Percentiles rank a stretch among this genome's conserved stretches.
phyloP scores from a whole-genome alignment of 2,797 vertebrate species.

The Microcaecilia unicolor region DNA sequence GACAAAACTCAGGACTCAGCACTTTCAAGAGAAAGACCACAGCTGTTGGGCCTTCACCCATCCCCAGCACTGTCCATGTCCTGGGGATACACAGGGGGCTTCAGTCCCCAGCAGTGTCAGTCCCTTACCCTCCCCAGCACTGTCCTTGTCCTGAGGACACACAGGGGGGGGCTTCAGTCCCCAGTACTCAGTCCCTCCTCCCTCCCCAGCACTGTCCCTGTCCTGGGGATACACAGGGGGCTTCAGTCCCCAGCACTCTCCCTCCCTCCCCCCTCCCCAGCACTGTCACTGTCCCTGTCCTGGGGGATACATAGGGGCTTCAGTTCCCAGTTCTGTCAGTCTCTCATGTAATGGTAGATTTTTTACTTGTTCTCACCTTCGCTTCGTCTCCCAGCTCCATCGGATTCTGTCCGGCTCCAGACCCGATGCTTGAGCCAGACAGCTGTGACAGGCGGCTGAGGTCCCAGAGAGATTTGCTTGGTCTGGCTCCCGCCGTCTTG shows the following conservation, averaged over 20 bases:
- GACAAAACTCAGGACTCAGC: too few relatives aligned
- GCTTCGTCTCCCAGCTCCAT: slow-evolving; percentile 14
- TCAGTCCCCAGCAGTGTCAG: too few relatives aligned
- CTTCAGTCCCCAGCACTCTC: too few relatives aligned
- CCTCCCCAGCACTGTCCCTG: too few relatives aligned
- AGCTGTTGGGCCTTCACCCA: too few relatives aligned
- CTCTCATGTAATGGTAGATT: neutral
- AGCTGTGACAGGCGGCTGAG: slow-evolving; percentile 41
- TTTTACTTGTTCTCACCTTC: slow-evolving; percentile 4
- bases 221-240: neutral
- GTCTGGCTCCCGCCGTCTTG: slow-evolving; percentile 11
- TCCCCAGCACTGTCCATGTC: too few relatives aligned
- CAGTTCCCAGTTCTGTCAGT: neutral
- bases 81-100: too few relatives aligned
- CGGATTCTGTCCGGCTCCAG: slow-evolving; percentile 3
- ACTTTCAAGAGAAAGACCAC: too few relatives aligned
- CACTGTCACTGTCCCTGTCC: neutral
- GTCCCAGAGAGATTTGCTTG: slow-evolving; percentile 48
- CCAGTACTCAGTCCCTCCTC: too few relatives aligned
- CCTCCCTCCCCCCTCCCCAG: neutral
- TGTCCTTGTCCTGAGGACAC: neutral
- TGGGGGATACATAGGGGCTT: neutral
- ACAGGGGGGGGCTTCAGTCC: too few relatives aligned
- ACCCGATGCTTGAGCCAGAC: slow-evolving; percentile 29
- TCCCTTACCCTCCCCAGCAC: too few relatives aligned